phyloP scores from a whole-genome alignment of 2,888 invertebrate species.

The Choristoneura rosaceana region DNA sequence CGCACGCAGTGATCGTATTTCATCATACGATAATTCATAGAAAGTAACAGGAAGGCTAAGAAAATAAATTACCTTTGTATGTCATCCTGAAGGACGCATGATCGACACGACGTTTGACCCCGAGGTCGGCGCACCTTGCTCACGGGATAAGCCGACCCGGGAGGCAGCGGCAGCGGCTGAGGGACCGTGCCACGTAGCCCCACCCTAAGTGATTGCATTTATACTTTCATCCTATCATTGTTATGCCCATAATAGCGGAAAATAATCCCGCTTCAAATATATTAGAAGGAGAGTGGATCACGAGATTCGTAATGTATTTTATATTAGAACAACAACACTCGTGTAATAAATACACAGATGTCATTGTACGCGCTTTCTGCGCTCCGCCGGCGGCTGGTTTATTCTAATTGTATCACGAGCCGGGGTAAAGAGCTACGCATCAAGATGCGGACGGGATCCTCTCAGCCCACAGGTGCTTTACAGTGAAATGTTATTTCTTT shows the following conservation, averaged over 20 bases:
- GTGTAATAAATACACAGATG: constrained; percentile 17
- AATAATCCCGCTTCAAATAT: constrained; percentile 15
- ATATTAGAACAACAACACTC: constrained; percentile 12
- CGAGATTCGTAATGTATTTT: constrained; percentile 12
- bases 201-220: constrained; percentile 22
- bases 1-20: background rate
- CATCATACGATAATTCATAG: background rate
- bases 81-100: constrained; percentile 7
- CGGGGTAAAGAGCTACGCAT: constrained; percentile 3
- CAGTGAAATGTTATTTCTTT: background rate
- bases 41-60: background rate
- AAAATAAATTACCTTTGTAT: constrained; percentile 11
- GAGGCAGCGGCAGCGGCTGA: constrained; percentile 10
- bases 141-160: constrained; percentile 19
- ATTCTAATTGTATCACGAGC: constrained; percentile 30
- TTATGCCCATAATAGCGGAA: constrained; percentile 13
- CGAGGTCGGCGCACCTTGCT: constrained; percentile 8
- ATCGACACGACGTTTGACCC: constrained; percentile 7
- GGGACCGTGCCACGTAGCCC: constrained; percentile 10
- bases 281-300: constrained; percentile 3
- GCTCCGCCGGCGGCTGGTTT: background rate
- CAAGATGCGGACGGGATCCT: constrained; percentile 2
- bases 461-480: background rate
- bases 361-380: constrained; percentile 15
- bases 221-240: constrained; percentile 16